Base-by-base conservation (phyloP, 1,140 invertebrate species). In the Papilio polytes region DNA sequence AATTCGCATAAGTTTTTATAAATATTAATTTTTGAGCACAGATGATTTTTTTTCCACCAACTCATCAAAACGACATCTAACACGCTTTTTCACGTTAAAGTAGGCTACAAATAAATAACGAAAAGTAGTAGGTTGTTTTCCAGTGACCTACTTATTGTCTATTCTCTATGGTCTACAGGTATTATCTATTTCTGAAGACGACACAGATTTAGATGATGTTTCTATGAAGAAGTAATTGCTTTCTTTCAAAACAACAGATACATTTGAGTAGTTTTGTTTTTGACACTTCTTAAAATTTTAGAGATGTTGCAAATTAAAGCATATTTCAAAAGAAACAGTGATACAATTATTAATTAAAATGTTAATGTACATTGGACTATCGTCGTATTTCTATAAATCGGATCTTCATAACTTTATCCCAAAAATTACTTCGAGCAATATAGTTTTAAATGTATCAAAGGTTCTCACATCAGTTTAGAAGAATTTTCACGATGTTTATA, bases 141-240 rank as follows among this genome's bases (percentile, higher is more conserved):
- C 48, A 53, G 26, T 56, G 51, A 56, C 74, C 74, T 53, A 77
- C 26, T 53, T 77, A 56, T 51, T 48, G 18, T 31, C 53, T 56
- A 31, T 77, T 53, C 26, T 53, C 48, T 77, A 31, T 77, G 74
- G 26, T 4, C 20, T 48, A 53, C 74, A 77, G 74, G 74, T 53
- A 77, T 56, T 31, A 26, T 4, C 74, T 77, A 77, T 77, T 77
- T 77, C 12, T 13, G 56, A 77, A 56, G 10, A 41, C 26, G 74
- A 77, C 74, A 77, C 48, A 77, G 12, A 51, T 77, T 77, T 26
- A 13, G 26, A 48, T 44, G 74, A 51, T 31, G 20, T 15, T 77
- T 48, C 26, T 26, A 56, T 77, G 48, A 77, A 77, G 9, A 56
- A 26, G 13, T 26, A 31, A 56, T 31, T 77, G 10, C 46, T 53